A percentile compares a stretch with the other conserved stretches of the same genome.
Evolutionary conservation across 2,113 vertebrate species (phyloP).

Genomic region (Pavo muticus): DNA sequence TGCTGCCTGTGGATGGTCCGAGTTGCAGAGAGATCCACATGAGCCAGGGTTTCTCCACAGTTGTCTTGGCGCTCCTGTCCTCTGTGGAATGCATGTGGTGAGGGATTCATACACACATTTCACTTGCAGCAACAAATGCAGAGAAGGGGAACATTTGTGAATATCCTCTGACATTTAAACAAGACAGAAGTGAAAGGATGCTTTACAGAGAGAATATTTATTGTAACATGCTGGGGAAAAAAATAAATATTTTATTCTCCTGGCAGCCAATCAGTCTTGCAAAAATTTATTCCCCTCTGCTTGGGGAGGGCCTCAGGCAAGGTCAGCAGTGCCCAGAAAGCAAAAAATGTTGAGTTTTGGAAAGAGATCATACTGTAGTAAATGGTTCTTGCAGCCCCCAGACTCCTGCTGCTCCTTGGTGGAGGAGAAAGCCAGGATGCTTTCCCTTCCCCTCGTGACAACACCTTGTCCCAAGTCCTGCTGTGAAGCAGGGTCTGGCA

Average conservation of each 20-base stretch:
- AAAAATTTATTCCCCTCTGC: not conserved
- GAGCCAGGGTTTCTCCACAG: constrained; percentile 34
- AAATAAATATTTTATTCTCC: not conserved
- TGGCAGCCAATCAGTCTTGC: not conserved
- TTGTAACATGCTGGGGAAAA: not conserved
- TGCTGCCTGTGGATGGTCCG: not conserved
- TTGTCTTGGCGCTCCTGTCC: constrained; percentile 6
- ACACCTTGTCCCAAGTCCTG: rapidly evolving
- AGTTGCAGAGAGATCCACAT: not conserved
- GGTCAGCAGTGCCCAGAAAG: constrained; percentile 4
- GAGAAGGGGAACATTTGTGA: not conserved
- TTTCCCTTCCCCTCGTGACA: not conserved
- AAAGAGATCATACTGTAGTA: rapidly evolving
- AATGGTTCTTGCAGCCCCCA: not conserved
- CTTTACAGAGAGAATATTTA: constrained; percentile 2
- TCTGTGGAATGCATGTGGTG: constrained; percentile 19
- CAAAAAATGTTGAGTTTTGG: not conserved
- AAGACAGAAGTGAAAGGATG: constrained; percentile 11
- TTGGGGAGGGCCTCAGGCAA: constrained; percentile 17
- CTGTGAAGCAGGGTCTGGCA: not conserved
- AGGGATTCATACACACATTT: not conserved
- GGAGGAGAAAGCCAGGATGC: not conserved
- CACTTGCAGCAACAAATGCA: not conserved
- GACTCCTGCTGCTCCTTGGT: not conserved
- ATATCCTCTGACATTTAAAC: constrained; percentile 21